Conservation (phyloP, 2,113 vertebrate species). For the Ramphastos sulfuratus region DNA sequence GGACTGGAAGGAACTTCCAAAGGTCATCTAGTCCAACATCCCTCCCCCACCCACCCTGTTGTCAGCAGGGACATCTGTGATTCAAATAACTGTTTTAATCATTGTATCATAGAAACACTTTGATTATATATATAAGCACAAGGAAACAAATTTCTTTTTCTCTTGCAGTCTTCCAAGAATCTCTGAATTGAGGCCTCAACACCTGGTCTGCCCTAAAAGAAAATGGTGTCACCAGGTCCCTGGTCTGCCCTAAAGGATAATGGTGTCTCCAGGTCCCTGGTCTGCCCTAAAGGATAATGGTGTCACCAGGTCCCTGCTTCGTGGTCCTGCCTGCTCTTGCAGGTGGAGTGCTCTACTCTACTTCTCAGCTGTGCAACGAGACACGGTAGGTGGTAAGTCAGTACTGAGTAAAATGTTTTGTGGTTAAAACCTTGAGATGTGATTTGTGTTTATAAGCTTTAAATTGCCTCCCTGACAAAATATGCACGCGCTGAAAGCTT, state of each 20-base stretch:
- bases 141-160: background rate
- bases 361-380: background rate
- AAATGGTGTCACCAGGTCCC: background rate
- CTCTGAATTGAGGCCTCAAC: background rate
- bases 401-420: slow-evolving; percentile 31
- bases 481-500: slow-evolving; percentile 49
- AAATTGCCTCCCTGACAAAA: slow-evolving; percentile 63
- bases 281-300: background rate
- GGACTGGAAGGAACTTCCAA: too few relatives aligned
- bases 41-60: too few relatives aligned
- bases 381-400: slow-evolving; percentile 11
- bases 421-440: slow-evolving; percentile 52
- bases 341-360: background rate
- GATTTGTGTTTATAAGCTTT: slow-evolving; percentile 67
- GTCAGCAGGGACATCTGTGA: too few relatives aligned
- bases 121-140: background rate
- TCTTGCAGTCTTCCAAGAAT: background rate
- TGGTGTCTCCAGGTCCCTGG: background rate
- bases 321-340: background rate
- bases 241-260: background rate
- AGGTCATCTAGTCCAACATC: too few relatives aligned
- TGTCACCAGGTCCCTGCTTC: background rate
- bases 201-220: background rate
- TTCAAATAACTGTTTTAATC: background rate
- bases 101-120: background rate